A percentile compares a stretch with the other conserved stretches of the same genome.
These are phyloP conservation scores for Epinephelus malabaricus DNA, from an alignment of 2,797 vertebrate species.

Conservation along the genomic window DNA sequence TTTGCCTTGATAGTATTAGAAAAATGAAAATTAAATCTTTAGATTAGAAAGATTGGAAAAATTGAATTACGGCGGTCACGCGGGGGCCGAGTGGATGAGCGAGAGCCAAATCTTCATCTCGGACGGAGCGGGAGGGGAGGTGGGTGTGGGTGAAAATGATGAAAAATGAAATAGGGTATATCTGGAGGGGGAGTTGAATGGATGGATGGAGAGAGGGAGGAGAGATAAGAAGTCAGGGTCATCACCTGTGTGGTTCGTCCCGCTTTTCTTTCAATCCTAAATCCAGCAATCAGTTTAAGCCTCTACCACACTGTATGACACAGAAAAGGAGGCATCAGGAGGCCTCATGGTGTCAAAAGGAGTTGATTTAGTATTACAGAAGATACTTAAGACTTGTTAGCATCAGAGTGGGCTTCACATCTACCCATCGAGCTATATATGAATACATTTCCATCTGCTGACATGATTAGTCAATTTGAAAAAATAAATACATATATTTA, in stretches of 20 bases:
- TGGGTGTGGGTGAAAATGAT: conserved; percentile 58
- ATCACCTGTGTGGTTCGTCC: conserved; percentile 50
- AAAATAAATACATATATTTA: not conserved
- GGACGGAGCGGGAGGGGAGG: conserved; percentile 29
- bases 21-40: conserved; percentile 84
- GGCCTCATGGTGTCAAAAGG: not conserved
- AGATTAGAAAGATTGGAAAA: conserved; percentile 84
- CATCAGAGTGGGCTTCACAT: not conserved
- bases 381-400: conserved; percentile 1
- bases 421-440: not conserved
- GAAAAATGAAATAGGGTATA: conserved; percentile 70
- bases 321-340: not conserved
- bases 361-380: conserved; percentile 5
- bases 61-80: conserved; percentile 77
- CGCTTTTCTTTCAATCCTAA: conserved; percentile 65
- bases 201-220: conserved; percentile 15
- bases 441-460: not conserved
- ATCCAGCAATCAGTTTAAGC: conserved; percentile 68
- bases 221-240: conserved; percentile 69
- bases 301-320: not conserved
- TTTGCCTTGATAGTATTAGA: conserved; percentile 79
- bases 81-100: conserved; percentile 68
- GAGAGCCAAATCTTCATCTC: conserved; percentile 78
- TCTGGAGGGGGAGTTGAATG: conserved; percentile 21
- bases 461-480: not conserved